phyloP scores from a whole-genome alignment of 2,113 vertebrate species.

The Ochotona princeps region DNA sequence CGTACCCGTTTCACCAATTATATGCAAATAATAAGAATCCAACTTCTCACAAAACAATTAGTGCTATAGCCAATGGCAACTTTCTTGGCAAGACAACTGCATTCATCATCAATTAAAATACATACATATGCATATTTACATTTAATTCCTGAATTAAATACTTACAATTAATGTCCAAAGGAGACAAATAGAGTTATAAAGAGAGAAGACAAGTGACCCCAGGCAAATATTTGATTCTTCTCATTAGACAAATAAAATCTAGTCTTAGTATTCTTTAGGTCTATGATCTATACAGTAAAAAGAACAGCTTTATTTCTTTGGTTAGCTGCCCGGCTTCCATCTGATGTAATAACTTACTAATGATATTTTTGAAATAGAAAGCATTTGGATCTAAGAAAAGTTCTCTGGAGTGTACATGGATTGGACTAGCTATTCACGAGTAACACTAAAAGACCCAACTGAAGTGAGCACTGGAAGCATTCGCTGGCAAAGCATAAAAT shows the following conservation, averaged over 20 bases:
- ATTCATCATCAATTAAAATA: conserved; percentile 62
- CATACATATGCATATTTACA: not conserved
- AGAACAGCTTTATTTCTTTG: not conserved
- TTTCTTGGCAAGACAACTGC: not conserved
- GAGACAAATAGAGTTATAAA: conserved; percentile 13
- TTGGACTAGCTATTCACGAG: not conserved
- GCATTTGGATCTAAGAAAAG: not conserved
- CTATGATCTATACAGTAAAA: conserved; percentile 63
- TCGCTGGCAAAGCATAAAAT: conserved; percentile 32
- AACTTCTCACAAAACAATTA: conserved; percentile 68
- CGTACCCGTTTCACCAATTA: conserved; percentile 50
- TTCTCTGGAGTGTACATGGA: conserved; percentile 21
- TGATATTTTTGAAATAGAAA: conserved; percentile 40
- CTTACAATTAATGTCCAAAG: conserved; percentile 46
- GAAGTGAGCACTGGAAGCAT: conserved; percentile 29
- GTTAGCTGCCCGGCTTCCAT: conserved; percentile 24
- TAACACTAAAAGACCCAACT: conserved; percentile 13
- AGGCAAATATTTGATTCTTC: conserved; percentile 51
- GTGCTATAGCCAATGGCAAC: conserved; percentile 69
- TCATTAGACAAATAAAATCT: conserved; percentile 52
- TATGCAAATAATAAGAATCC: conserved; percentile 69
- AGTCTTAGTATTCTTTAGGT: conserved; percentile 53
- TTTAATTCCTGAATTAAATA: conserved; percentile 65
- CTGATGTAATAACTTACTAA: conserved; percentile 19
- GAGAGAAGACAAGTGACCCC: conserved; percentile 17